phyloP scores from a whole-genome alignment of 1,140 invertebrate genomes.

The Oryctes rhinoceros region DNA sequence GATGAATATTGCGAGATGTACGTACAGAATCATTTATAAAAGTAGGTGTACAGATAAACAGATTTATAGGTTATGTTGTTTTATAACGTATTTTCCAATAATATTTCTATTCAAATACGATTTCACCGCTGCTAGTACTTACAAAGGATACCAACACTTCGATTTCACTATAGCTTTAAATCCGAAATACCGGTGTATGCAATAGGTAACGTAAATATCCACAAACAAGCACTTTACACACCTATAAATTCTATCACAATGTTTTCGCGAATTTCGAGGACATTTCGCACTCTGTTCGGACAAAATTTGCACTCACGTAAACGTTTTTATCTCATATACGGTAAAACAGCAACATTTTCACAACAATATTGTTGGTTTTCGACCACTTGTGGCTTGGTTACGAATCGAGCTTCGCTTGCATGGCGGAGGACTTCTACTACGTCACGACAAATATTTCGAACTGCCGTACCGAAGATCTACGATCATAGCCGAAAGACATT shows the following conservation, averaged over 20 bases:
- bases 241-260: conserved; percentile 12
- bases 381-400: conserved; percentile 35
- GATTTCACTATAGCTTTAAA: conserved; percentile 20
- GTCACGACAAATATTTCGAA: conserved; percentile 29
- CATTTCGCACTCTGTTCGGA: conserved; percentile 7
- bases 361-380: conserved; percentile 11
- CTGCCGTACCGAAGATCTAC: not conserved
- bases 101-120: not conserved
- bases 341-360: conserved; percentile 28
- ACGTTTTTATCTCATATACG: conserved; percentile 10
- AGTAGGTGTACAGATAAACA: not conserved
- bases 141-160: not conserved
- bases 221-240: conserved; percentile 10
- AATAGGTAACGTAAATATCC: conserved; percentile 28
- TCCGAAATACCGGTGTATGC: conserved; percentile 13
- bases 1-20: not conserved
- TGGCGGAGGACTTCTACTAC: conserved; percentile 16
- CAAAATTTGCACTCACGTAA: conserved; percentile 1
- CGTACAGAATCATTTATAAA: not conserved
- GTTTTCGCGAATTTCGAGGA: not conserved
- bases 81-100: not conserved
- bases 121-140: conserved; percentile 1
- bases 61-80: conserved; percentile 14
- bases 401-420: not conserved
- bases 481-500: conserved; percentile 5